These are phyloP conservation scores for Dromococcyx pavoninus DNA, from an alignment of 2,797 vertebrate genomes.

Conservation along the genomic window DNA sequence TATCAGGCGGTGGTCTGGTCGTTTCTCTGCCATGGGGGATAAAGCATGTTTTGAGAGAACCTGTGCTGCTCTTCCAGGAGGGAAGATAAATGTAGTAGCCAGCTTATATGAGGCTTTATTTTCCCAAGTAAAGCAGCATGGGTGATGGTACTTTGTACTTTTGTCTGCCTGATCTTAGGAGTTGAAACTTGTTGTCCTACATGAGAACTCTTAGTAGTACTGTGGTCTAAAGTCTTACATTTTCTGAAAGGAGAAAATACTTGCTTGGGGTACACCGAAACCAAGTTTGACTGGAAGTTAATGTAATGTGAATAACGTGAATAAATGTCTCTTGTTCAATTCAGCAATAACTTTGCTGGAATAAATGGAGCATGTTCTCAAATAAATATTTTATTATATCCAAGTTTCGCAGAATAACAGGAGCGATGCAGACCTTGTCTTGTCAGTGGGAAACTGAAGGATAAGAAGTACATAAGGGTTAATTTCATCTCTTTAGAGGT, in stretches of 20 bases:
- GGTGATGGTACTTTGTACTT: background rate
- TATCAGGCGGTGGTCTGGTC: background rate
- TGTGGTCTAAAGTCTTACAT: background rate
- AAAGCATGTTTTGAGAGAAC: background rate
- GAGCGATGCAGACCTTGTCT: background rate
- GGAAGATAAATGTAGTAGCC: background rate
- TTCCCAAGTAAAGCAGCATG: background rate
- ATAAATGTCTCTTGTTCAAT: background rate
- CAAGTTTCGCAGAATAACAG: background rate
- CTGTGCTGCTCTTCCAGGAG: background rate
- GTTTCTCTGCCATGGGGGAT: background rate
- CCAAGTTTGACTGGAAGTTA: background rate
- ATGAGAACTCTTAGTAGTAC: accelerated
- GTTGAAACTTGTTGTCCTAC: background rate
- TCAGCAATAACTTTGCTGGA: background rate
- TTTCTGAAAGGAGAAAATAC: background rate
- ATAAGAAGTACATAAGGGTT: accelerated
- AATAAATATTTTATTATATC: background rate
- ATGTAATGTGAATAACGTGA: background rate
- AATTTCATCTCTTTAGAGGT: background rate
- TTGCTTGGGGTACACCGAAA: background rate
- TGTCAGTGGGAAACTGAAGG: background rate
- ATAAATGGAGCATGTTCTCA: background rate
- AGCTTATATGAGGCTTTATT: background rate
- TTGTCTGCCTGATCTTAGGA: background rate